Conservation (phyloP, 2,113 vertebrate species). For the Cettia cetti region DNA sequence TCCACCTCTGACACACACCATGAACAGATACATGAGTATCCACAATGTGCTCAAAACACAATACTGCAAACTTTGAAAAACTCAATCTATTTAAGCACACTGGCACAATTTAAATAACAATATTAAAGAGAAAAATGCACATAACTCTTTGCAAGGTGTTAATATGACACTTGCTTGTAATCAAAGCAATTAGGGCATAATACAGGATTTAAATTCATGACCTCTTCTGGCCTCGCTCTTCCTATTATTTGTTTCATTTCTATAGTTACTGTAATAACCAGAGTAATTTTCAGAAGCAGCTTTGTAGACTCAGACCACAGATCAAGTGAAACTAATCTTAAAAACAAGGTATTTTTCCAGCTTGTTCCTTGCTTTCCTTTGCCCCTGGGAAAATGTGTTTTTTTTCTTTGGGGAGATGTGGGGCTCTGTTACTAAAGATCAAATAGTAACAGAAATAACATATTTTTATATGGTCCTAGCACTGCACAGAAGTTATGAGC, state of each 20-base stretch:
- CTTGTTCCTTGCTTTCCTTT: neutral
- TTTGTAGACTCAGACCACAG: neutral
- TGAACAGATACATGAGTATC: neutral
- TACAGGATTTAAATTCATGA: neutral
- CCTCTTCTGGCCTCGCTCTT: neutral
- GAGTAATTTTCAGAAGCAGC: neutral
- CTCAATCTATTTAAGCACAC: neutral
- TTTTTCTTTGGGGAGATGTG: accelerated
- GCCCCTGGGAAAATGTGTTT: no score
- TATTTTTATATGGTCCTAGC: neutral
- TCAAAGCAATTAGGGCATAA: neutral
- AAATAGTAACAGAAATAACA: neutral
- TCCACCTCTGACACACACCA: neutral
- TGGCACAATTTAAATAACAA: neutral
- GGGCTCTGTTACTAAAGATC: neutral
- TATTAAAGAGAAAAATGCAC: neutral
- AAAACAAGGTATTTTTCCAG: neutral
- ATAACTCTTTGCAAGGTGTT: neutral
- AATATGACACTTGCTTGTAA: neutral
- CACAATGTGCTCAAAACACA: accelerated
- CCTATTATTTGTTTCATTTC: neutral
- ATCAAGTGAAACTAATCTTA: neutral
- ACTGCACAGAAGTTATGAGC: neutral
- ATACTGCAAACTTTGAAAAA: neutral
- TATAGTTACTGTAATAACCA: neutral